A percentile compares a stretch with the other conserved stretches of the same genome.
Conservation (phyloP, 2,113 vertebrate species). For the Etia nguti region DNA sequence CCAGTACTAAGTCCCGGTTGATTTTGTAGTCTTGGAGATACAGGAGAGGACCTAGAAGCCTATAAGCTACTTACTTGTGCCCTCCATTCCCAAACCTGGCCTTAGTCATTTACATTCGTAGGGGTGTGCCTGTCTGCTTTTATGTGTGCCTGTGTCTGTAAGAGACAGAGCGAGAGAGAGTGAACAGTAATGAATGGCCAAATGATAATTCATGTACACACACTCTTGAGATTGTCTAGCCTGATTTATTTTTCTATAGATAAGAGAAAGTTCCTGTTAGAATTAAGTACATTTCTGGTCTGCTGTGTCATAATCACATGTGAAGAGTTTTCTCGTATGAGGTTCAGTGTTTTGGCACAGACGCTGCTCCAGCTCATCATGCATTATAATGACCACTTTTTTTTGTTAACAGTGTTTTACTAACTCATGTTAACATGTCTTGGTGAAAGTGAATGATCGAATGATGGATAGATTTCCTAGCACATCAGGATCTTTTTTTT, state of each 20-base stretch:
- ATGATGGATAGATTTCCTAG: neutral
- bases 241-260: slow-evolving; percentile 76
- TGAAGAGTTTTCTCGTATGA: slow-evolving; percentile 25
- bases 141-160: neutral
- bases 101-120: slow-evolving; percentile 72
- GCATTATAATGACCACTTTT: neutral
- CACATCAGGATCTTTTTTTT: slow-evolving; percentile 2
- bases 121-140: slow-evolving; percentile 30
- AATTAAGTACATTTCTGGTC: slow-evolving; percentile 48
- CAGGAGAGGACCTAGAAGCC: slow-evolving; percentile 62
- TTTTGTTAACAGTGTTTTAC: slow-evolving; percentile 20
- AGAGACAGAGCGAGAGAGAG: neutral
- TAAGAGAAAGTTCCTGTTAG: slow-evolving; percentile 51
- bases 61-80: slow-evolving; percentile 66
- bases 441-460: neutral
- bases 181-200: slow-evolving; percentile 33
- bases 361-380: slow-evolving; percentile 14
- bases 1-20: slow-evolving; percentile 27
- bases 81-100: slow-evolving; percentile 71
- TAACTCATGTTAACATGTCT: neutral
- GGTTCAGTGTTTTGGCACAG: slow-evolving; percentile 31
- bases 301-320: slow-evolving; percentile 46
- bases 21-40: slow-evolving; percentile 60
- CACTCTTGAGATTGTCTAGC: slow-evolving; percentile 58
- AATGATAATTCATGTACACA: slow-evolving; percentile 45